Percentiles rank a stretch among this genome's conserved stretches.
Evolutionary conservation across 2,888 invertebrate genomes (phyloP).

Genomic region (Argynnis bischoffii): DNA sequence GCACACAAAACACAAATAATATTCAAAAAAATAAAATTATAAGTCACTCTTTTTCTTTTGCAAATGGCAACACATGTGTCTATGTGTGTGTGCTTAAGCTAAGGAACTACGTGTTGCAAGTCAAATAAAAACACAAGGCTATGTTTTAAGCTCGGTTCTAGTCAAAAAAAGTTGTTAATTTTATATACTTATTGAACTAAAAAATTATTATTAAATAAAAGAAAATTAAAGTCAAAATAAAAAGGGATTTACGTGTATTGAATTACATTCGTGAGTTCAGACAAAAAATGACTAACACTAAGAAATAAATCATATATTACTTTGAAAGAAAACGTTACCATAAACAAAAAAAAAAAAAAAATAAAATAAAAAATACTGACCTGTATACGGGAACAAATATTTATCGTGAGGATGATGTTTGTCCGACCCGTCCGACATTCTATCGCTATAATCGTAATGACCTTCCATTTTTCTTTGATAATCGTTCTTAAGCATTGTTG

Average conservation of each 20-base stretch:
- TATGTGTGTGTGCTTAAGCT: too few relatives aligned
- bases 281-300: too few relatives aligned
- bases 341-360: conserved; percentile 11
- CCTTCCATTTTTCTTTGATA: conserved; percentile 77
- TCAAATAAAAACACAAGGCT: too few relatives aligned
- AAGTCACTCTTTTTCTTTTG: background rate
- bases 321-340: background rate
- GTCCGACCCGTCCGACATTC: conserved; percentile 87
- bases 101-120: too few relatives aligned
- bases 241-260: too few relatives aligned
- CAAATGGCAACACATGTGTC: too few relatives aligned
- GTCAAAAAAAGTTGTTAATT: too few relatives aligned
- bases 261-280: too few relatives aligned
- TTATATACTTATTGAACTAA: too few relatives aligned
- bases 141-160: too few relatives aligned
- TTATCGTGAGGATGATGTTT: conserved; percentile 88
- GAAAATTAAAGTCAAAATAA: too few relatives aligned
- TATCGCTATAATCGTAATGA: conserved; percentile 83
- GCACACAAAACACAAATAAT: conserved; percentile 19
- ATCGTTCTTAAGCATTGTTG: conserved; percentile 78
- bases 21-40: background rate
- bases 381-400: conserved; percentile 92
- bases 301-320: background rate
- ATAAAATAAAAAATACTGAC: conserved; percentile 56
- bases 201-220: too few relatives aligned